Conservation (phyloP, 2,797 vertebrate genomes). For the Anguilla megastoma region DNA sequence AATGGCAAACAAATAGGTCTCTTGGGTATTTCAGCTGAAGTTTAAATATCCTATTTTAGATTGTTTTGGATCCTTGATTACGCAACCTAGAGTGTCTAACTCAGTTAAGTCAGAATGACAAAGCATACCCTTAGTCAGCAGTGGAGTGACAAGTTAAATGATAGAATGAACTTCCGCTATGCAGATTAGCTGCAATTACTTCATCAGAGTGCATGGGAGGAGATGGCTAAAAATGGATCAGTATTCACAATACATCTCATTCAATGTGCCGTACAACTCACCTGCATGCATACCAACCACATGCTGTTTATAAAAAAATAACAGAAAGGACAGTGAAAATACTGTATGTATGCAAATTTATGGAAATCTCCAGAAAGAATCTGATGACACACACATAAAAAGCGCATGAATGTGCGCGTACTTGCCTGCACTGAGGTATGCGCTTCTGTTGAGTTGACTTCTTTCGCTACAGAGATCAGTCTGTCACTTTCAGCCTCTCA, state of each 20-base stretch:
- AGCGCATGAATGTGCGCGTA: not conserved
- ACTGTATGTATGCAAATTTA: not conserved
- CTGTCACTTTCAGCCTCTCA: not conserved
- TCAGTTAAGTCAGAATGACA: conserved; percentile 28
- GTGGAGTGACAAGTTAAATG: conserved; percentile 31
- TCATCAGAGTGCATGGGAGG: conserved; percentile 17
- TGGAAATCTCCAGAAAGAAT: not conserved
- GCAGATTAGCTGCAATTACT: conserved; percentile 33
- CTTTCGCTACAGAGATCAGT: not conserved
- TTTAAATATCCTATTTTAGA: conserved; percentile 29
- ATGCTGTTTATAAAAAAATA: conserved; percentile 8
- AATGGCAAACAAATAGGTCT: conserved; percentile 23
- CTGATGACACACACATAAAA: conserved; percentile 14
- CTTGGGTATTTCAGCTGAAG: conserved; percentile 6
- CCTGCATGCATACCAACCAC: conserved; percentile 4
- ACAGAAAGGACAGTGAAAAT: not conserved
- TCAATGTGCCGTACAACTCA: not conserved
- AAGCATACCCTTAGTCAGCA: conserved; percentile 40
- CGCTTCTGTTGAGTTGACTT: not conserved
- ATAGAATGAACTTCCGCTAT: conserved; percentile 36
- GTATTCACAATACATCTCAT: conserved; percentile 6
- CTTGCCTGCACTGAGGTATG: not conserved
- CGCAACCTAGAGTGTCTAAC: conserved; percentile 23
- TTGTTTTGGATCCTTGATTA: conserved; percentile 26
- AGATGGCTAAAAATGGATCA: conserved; percentile 16